Conservation (phyloP, 2,888 invertebrate species). For the Microctonus hyperodae region DNA sequence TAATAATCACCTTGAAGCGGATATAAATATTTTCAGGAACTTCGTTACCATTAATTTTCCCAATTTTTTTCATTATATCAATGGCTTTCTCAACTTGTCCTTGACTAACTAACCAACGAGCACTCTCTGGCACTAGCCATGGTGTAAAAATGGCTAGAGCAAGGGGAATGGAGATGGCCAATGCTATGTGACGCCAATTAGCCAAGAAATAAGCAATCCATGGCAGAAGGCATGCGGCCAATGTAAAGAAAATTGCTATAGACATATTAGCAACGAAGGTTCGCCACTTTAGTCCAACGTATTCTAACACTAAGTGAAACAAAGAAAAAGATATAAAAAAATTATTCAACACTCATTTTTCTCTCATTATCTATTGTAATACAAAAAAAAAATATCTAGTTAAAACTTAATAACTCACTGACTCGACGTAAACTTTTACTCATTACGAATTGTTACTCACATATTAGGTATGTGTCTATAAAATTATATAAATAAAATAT, state of each 20-base stretch:
- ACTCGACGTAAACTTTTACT: not conserved
- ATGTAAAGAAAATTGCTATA: slow-evolving; percentile 86
- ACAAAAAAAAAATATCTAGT: not conserved
- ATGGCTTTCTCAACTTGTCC: slow-evolving; percentile 83
- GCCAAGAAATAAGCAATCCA: slow-evolving; percentile 84
- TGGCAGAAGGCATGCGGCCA: slow-evolving; percentile 80
- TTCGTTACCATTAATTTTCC: slow-evolving; percentile 78
- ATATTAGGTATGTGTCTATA: slow-evolving; percentile 1
- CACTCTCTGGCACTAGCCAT: slow-evolving; percentile 83
- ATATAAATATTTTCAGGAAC: slow-evolving; percentile 78
- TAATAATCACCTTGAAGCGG: slow-evolving; percentile 69
- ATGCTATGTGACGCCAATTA: slow-evolving; percentile 81
- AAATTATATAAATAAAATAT: not conserved
- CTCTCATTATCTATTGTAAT: not conserved
- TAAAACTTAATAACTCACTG: not conserved
- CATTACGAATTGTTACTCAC: not conserved
- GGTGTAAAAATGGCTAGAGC: slow-evolving; percentile 76
- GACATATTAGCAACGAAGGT: slow-evolving; percentile 93
- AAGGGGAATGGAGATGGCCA: slow-evolving; percentile 82
- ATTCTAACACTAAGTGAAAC: slow-evolving; percentile 75
- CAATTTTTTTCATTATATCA: slow-evolving; percentile 79
- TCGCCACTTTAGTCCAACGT: slow-evolving; percentile 89
- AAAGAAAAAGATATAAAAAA: not conserved
- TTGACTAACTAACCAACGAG: slow-evolving; percentile 88
- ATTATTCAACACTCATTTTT: not conserved